Evolutionary conservation across 2,113 vertebrate genomes (phyloP), one percentile per base, ranked within the genome.

Genomic region (Dipodomys merriami): DNA sequence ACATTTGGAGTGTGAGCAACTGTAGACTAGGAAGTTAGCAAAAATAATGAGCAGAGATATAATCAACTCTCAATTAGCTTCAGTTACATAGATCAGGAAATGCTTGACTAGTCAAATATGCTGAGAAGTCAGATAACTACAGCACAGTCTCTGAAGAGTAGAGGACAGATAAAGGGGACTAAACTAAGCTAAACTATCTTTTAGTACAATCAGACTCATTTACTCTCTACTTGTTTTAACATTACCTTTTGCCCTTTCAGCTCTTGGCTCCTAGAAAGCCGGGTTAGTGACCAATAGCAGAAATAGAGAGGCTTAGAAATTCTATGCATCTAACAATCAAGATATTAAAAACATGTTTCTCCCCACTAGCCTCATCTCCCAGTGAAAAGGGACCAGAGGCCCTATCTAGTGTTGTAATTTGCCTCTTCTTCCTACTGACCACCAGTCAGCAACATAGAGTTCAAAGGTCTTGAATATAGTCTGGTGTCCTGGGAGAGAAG

Each of bases 11-110:
- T 49, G 13, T 73, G 20, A 95, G 19, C 88, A 74, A 79, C 13
- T 77, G 80, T 69, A 64, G 44, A 67, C 29, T 25, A 82, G 76
- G 33, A 94, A 72, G 46, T 25, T 68, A 87, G 69, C 62, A 49
- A 88, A 92, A 79, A 85, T 49, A 83, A 77, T 35, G 25, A 91
- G 64, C 60, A 91, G 78, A 71, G 16, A n/a, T 9, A 29, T 27
- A 85, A 74, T 92, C 57, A 95, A 76, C 33, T 90, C 65, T 71
- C 74, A 64, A 19, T 91, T 83, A 74, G 19, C 39, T 49, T 86
- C 79, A 77, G 27, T 88, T 25, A 62, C 72, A 30, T 13, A 60
- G 57, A 35, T 82, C 44, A 68, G 82, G 84, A 88, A 67, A 88
- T n/a, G 60, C 81, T 76, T 83, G n/a, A 88, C 79, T 27, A 68